phyloP scores from a whole-genome alignment of 2,113 vertebrate species.

The Mobula birostris region DNA sequence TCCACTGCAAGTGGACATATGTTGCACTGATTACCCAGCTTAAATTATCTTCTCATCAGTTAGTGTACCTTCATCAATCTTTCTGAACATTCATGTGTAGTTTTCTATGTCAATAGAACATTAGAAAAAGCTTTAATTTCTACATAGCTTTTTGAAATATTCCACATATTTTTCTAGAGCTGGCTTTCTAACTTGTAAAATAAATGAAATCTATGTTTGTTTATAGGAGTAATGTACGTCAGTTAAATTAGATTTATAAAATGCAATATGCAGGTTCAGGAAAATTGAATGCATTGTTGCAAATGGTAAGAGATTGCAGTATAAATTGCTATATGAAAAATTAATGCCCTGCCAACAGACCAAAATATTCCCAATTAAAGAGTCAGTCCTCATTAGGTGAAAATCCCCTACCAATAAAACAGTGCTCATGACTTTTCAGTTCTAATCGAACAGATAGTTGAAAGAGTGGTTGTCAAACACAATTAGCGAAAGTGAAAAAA shows the following conservation, averaged over 20 bases:
- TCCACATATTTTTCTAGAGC: not conserved
- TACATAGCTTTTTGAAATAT: not conserved
- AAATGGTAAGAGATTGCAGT: not conserved
- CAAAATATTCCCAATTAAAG: not conserved
- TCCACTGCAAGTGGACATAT: not conserved
- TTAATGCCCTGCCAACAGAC: not conserved
- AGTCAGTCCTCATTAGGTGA: not conserved
- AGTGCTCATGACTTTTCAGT: not conserved
- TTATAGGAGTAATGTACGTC: not conserved
- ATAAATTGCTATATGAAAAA: not conserved
- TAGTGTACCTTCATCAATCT: not conserved
- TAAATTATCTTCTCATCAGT: not conserved
- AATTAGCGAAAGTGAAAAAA: not conserved
- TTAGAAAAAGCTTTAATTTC: not conserved
- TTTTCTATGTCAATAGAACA: not conserved
- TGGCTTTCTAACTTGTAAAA: not conserved
- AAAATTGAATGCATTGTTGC: not conserved
- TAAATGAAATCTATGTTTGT: not conserved
- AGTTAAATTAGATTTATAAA: not conserved
- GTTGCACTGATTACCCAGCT: not conserved
- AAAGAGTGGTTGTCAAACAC: not conserved
- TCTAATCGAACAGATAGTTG: not conserved
- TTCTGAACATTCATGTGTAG: not conserved
- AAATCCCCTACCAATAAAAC: not conserved
- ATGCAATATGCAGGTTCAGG: not conserved